These are phyloP conservation scores for Carettochelys insculpta DNA, from an alignment of 2,113 vertebrate species.

Conservation along the genomic window DNA sequence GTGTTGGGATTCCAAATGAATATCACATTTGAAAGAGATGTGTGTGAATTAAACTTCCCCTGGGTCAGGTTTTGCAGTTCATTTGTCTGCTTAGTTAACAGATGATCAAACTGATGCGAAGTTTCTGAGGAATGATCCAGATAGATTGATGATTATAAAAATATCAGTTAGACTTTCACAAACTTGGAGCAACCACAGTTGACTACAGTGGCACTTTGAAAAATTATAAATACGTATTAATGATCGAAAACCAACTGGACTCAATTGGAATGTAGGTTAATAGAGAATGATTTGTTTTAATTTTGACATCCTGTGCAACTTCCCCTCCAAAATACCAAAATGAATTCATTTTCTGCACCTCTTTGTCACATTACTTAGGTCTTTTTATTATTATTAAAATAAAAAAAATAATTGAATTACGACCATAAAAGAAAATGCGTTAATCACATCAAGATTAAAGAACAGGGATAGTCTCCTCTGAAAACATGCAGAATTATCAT, in stretches of 20 bases:
- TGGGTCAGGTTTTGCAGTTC: background rate
- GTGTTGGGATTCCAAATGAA: background rate
- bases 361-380: background rate
- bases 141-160: background rate
- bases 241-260: background rate
- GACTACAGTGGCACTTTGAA: background rate
- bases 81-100: background rate
- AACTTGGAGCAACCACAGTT: background rate
- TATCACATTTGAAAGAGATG: background rate
- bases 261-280: background rate
- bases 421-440: background rate
- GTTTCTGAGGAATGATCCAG: background rate
- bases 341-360: background rate
- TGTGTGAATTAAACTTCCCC: background rate
- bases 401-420: constrained; percentile 8
- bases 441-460: constrained; percentile 1
- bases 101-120: background rate
- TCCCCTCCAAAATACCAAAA: background rate
- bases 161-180: background rate
- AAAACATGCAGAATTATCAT: constrained; percentile 20
- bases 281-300: background rate
- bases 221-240: background rate
- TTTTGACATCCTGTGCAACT: background rate
- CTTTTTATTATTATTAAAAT: background rate
- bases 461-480: background rate